Conservation (phyloP, 1,140 invertebrate genomes). For the Sitobion miscanthi region DNA sequence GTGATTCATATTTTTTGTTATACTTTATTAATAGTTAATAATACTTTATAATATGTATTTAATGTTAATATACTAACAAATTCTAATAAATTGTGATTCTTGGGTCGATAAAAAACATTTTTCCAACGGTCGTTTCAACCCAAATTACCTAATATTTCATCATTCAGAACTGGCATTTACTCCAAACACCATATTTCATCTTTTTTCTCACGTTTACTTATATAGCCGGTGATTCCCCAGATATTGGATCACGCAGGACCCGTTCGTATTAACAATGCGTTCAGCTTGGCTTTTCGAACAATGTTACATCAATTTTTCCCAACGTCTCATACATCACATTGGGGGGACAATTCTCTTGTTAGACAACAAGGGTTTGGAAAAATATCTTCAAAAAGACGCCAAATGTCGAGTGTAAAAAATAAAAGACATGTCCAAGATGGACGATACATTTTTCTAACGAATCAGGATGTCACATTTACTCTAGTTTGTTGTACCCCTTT, state of each 20-base stretch:
- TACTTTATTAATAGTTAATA: neutral
- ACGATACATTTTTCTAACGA: constrained; percentile 31
- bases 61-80: neutral
- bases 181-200: constrained; percentile 31
- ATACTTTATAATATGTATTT: neutral
- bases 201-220: constrained; percentile 25
- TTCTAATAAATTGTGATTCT: neutral
- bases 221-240: constrained; percentile 9
- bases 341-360: constrained; percentile 45
- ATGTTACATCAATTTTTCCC: constrained; percentile 45
- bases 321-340: constrained; percentile 34
- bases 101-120: neutral
- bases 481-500: constrained; percentile 4
- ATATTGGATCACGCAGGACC: constrained; percentile 35
- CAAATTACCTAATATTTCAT: constrained; percentile 42
- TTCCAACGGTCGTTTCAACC: neutral
- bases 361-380: constrained; percentile 24
- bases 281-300: constrained; percentile 30
- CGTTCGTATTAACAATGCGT: constrained; percentile 39
- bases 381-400: constrained; percentile 42
- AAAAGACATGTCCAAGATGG: constrained; percentile 26
- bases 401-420: constrained; percentile 27
- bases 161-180: constrained; percentile 29
- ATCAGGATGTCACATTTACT: constrained; percentile 35
- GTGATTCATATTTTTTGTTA: neutral